Conservation (phyloP, 2,113 vertebrate species). For the Regulus satrapa region DNA sequence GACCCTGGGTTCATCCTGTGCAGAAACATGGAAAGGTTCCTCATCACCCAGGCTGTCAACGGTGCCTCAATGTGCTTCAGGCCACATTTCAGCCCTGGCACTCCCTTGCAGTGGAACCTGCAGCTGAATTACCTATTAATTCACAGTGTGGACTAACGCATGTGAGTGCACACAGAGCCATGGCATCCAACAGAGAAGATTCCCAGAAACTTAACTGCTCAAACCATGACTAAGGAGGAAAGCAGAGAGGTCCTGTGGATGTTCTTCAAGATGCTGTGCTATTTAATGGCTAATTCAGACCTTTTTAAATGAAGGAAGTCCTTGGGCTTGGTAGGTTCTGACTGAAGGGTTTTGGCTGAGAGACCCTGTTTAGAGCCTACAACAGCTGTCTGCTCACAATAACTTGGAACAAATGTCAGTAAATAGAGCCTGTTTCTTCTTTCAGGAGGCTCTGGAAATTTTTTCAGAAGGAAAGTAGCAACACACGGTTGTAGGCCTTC, state of each 20-base stretch:
- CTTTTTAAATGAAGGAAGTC: not conserved
- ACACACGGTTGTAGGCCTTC: not conserved
- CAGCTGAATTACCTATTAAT: not conserved
- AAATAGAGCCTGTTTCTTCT: slow-evolving; percentile 4
- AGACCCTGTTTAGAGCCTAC: not conserved
- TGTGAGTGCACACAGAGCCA: not conserved
- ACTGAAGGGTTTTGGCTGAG: not conserved
- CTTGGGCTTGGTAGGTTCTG: not conserved
- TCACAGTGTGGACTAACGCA: rapidly evolving
- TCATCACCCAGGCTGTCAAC: not conserved
- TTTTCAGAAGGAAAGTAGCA: slow-evolving; percentile 3
- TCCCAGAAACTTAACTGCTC: not conserved
- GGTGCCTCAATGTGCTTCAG: not conserved
- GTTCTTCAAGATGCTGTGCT: not conserved
- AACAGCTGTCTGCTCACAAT: not conserved
- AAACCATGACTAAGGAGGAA: not conserved
- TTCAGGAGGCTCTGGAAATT: not conserved
- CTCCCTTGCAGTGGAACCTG: not conserved
- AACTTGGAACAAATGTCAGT: not conserved
- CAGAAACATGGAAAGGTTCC: not conserved
- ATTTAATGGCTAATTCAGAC: not conserved
- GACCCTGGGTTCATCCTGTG: not conserved
- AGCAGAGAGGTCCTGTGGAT: not conserved
- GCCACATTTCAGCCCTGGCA: not conserved
- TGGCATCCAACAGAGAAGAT: not conserved